Conservation (phyloP, 2,888 invertebrate species). For the Lathronympha strigana region DNA sequence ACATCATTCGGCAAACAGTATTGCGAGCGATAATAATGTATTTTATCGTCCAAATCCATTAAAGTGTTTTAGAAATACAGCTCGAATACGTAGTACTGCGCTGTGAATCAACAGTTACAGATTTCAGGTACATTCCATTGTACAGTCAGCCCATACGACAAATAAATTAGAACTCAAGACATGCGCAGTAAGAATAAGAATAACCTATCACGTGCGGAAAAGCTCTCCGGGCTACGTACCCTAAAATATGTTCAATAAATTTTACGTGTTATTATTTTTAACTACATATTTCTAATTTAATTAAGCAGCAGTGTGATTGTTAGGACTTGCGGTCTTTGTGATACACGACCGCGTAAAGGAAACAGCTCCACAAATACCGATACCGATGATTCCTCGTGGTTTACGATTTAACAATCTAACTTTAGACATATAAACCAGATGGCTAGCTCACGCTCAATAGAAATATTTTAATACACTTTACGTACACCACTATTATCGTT, state of each 20-base stretch:
- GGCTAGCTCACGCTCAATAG: slow-evolving; percentile 77
- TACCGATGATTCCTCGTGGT: slow-evolving; percentile 73
- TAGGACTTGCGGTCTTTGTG: slow-evolving; percentile 37
- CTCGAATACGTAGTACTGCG: neutral
- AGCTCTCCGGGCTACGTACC: slow-evolving; percentile 14
- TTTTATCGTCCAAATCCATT: neutral
- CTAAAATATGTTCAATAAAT: slow-evolving; percentile 11
- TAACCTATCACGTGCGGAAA: slow-evolving; percentile 55
- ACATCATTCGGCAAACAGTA: no score
- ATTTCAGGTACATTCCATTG: slow-evolving; percentile 48
- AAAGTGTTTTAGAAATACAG: neutral
- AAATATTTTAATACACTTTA: slow-evolving; percentile 70
- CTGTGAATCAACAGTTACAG: slow-evolving; percentile 54
- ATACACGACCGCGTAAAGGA: slow-evolving; percentile 53
- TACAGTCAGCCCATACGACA: slow-evolving; percentile 49
- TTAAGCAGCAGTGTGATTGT: neutral
- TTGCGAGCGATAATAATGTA: neutral
- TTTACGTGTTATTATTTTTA: neutral
- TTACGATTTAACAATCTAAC: slow-evolving; percentile 83
- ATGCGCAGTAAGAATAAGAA: slow-evolving; percentile 69
- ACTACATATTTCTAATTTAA: neutral
- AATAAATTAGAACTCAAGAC: slow-evolving; percentile 59
- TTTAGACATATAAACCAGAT: slow-evolving; percentile 83
- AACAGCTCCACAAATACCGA: slow-evolving; percentile 67
- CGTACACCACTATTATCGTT: slow-evolving; percentile 46